A percentile compares a stretch with the other conserved stretches of the same genome.
phyloP scores from a whole-genome alignment of 2,113 vertebrate species.

The Neodon shergylaensis region DNA sequence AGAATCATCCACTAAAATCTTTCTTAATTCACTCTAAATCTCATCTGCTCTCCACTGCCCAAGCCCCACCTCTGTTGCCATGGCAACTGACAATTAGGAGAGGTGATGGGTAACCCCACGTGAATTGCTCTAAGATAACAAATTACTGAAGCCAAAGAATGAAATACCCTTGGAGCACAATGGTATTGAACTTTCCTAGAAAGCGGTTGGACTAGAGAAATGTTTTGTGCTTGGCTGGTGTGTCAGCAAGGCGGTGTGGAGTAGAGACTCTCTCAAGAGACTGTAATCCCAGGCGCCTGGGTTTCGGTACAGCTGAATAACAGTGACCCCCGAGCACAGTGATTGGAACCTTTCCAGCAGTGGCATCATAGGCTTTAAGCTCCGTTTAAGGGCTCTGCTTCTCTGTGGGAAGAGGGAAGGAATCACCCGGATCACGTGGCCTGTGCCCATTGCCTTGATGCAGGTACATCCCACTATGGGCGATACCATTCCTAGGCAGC shows the following conservation, averaged over 20 bases:
- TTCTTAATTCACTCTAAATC: neutral
- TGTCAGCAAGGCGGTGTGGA: rapidly evolving
- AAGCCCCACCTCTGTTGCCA: neutral
- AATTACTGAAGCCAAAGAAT: neutral
- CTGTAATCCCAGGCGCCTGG: neutral
- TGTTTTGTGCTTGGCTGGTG: neutral
- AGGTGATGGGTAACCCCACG: neutral
- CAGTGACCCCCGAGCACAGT: neutral
- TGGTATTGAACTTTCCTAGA: neutral
- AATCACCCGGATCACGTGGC: too few species aligned
- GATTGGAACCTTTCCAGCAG: neutral
- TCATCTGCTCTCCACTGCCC: neutral
- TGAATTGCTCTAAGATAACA: neutral
- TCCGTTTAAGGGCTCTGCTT: neutral
- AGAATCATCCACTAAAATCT: neutral
- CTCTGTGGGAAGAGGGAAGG: too few species aligned
- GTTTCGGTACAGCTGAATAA: too few species aligned
- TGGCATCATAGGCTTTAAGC: neutral
- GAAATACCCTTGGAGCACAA: neutral
- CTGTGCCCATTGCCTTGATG: neutral
- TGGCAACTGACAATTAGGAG: neutral
- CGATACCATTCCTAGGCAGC: neutral
- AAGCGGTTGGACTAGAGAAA: neutral
- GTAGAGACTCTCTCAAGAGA: rapidly evolving
- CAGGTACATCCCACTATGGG: neutral